Conservation (phyloP, 2,888 invertebrate genomes). For the Erebia ligea region DNA sequence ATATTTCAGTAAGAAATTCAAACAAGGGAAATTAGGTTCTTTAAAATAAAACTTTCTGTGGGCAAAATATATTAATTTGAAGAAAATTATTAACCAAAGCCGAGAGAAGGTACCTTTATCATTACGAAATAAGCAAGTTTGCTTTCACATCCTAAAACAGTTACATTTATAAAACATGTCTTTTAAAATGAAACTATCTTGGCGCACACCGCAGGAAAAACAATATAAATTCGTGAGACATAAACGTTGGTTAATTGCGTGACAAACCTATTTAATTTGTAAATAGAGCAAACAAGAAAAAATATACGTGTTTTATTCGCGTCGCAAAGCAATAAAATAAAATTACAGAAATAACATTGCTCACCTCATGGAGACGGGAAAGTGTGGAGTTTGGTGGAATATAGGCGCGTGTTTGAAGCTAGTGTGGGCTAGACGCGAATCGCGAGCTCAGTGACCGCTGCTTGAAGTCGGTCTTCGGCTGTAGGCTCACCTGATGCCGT, state of each 20-base stretch:
- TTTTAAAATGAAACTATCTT: slow-evolving; percentile 5
- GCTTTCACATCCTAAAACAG: slow-evolving; percentile 31
- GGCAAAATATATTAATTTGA: not conserved
- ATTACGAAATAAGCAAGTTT: slow-evolving; percentile 32
- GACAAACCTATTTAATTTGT: slow-evolving; percentile 24
- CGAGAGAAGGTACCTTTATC: slow-evolving; percentile 26
- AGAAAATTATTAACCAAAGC: not conserved
- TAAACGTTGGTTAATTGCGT: slow-evolving; percentile 9
- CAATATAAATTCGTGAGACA: slow-evolving; percentile 14
- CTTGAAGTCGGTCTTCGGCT: slow-evolving; percentile 16
- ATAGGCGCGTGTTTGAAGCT: slow-evolving; percentile 5
- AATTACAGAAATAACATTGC: slow-evolving; percentile 25
- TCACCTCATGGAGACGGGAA: slow-evolving; percentile 42
- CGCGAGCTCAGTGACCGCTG: slow-evolving; percentile 30
- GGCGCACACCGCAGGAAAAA: slow-evolving; percentile 9
- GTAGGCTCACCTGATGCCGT: slow-evolving; percentile 43
- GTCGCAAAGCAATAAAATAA: slow-evolving; percentile 34
- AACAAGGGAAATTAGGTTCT: not conserved
- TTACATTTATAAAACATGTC: slow-evolving; percentile 14
- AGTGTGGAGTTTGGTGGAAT: slow-evolving; percentile 19
- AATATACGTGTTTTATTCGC: slow-evolving; percentile 28
- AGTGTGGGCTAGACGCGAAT: slow-evolving; percentile 22
- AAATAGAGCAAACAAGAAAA: slow-evolving; percentile 20
- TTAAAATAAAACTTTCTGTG: not conserved
- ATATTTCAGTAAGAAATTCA: not conserved